Percentiles rank a stretch among this genome's conserved stretches.
Conservation (phyloP, 2,113 vertebrate genomes). For the Panthera tigris region DNA sequence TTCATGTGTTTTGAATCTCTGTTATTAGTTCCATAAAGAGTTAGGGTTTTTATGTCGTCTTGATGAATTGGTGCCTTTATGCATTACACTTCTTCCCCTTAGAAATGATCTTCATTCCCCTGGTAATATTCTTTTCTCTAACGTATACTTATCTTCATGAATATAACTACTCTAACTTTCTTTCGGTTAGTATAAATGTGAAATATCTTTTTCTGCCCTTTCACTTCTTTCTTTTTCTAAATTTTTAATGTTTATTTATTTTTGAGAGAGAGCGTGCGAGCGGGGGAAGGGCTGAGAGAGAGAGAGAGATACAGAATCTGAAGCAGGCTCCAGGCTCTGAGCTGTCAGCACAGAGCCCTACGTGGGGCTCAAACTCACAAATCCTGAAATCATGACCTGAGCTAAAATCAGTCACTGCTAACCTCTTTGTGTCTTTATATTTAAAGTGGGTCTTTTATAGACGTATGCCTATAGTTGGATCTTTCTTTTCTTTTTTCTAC, state of each 20-base stretch:
- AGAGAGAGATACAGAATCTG: too few species aligned
- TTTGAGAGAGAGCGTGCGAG: too few species aligned
- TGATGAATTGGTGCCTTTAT: not conserved
- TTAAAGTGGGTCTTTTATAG: not conserved
- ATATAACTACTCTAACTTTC: not conserved
- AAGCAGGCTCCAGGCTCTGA: too few species aligned
- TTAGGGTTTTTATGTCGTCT: not conserved
- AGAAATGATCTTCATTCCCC: not conserved
- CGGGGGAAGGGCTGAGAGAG: too few species aligned
- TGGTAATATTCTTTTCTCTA: not conserved
- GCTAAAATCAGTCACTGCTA: not conserved
- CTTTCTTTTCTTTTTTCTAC: not conserved
- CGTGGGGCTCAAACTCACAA: too few species aligned
- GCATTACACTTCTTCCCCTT: not conserved
- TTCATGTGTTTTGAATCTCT: not conserved
- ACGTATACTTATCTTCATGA: not conserved
- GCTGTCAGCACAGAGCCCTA: too few species aligned
- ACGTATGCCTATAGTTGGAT: not conserved
- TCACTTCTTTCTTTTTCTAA: not conserved
- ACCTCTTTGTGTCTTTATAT: not conserved
- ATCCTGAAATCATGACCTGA: too few species aligned
- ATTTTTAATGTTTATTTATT: too few species aligned
- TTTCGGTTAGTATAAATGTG: not conserved
- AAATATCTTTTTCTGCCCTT: not conserved
- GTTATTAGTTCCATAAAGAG: not conserved